phyloP scores from a whole-genome alignment of 2,113 vertebrate species.

The Prunella himalayana region DNA sequence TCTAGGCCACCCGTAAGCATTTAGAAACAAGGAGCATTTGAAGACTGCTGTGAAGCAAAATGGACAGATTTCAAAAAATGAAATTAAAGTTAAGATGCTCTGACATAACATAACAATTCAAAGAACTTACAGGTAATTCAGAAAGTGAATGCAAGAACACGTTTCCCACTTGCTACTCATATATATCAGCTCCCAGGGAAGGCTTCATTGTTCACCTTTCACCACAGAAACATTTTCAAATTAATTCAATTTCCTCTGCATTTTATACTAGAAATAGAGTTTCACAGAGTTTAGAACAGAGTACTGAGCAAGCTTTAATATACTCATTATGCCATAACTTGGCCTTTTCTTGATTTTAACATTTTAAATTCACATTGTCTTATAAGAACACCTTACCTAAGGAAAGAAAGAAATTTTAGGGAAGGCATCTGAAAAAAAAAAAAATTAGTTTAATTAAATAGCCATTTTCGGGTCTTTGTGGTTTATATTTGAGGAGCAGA shows the following conservation, averaged over 20 bases:
- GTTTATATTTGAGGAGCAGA: conserved; percentile 61
- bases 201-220: neutral
- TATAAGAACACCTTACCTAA: neutral
- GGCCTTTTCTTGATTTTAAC: conserved; percentile 1
- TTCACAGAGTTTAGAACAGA: neutral
- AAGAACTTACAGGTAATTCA: neutral
- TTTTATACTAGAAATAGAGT: conserved; percentile 1
- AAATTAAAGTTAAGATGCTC: neutral
- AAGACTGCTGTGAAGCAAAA: neutral
- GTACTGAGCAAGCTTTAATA: neutral
- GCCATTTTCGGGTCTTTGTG: conserved; percentile 54
- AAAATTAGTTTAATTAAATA: conserved; percentile 57
- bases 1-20: neutral
- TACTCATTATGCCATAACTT: neutral
- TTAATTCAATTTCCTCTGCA: neutral
- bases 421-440: conserved; percentile 49
- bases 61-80: neutral
- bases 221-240: neutral
- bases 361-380: conserved; percentile 20
- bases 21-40: neutral
- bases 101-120: neutral
- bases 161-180: neutral
- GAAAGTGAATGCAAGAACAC: neutral
- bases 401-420: conserved; percentile 26
- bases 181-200: neutral